Percentiles rank a stretch among this genome's conserved stretches.
Conservation (phyloP, 2,888 invertebrate genomes). For the Deilephila porcellus region DNA sequence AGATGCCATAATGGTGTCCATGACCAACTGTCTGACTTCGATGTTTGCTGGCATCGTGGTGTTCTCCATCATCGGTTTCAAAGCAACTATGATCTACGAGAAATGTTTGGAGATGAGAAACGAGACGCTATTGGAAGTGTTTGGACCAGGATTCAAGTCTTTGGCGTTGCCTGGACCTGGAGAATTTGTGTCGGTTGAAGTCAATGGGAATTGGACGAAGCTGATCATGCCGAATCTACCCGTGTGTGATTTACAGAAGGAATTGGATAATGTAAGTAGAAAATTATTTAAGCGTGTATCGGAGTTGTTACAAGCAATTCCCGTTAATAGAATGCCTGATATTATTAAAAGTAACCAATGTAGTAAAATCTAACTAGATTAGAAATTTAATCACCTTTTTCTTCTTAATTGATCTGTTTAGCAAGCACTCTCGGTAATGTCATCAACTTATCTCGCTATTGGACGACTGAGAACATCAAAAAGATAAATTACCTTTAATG, state of each 20-base stretch:
- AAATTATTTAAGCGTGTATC: not conserved
- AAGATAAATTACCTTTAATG: not conserved
- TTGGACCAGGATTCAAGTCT: constrained; percentile 79
- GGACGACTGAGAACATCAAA: not conserved
- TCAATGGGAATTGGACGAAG: constrained; percentile 83
- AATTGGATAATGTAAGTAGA: constrained; percentile 92
- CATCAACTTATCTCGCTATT: too few relatives aligned
- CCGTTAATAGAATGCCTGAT: too few relatives aligned
- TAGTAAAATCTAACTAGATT: too few relatives aligned
- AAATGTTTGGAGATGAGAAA: constrained; percentile 88
- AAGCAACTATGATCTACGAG: constrained; percentile 93
- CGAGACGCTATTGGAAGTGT: constrained; percentile 83
- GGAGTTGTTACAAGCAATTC: not conserved
- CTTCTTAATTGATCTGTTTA: too few relatives aligned
- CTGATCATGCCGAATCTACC: constrained; percentile 88
- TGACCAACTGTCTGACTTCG: constrained; percentile 97
- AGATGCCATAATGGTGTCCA: constrained; percentile 95
- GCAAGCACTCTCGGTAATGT: too few relatives aligned
- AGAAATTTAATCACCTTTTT: too few relatives aligned
- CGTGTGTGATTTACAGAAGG: constrained; percentile 92
- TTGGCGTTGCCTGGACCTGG: constrained; percentile 85
- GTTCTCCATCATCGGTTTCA: constrained; percentile 97
- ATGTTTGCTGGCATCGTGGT: constrained; percentile 99
- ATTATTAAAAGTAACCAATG: too few relatives aligned
- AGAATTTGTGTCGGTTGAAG: constrained; percentile 77